Evolutionary conservation across 2,113 vertebrate species (phyloP).

Genomic region (Rissa tridactyla): DNA sequence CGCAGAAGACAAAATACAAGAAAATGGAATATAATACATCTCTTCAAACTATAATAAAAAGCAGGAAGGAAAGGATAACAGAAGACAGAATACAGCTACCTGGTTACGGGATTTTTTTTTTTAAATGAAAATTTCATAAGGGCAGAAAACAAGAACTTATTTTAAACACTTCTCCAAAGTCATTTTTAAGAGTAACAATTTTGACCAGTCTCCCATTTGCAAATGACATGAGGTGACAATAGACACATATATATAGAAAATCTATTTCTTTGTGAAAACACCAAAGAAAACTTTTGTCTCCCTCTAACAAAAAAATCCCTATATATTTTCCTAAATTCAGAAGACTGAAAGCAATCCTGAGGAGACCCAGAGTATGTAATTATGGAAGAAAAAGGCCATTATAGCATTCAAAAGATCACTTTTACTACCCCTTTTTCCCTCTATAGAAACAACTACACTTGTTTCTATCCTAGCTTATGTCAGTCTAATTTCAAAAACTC

Average conservation of each 20-base stretch:
- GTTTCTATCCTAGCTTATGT: background rate
- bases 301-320: background rate
- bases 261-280: background rate
- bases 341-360: background rate
- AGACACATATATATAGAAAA: background rate
- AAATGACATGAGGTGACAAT: background rate
- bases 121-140: background rate
- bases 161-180: background rate
- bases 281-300: background rate
- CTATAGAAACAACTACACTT: background rate
- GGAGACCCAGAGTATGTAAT: background rate
- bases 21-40: background rate
- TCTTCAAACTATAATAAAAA: background rate
- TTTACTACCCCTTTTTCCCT: background rate
- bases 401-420: background rate
- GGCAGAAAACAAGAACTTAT: background rate
- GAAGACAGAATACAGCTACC: background rate
- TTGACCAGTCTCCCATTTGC: background rate
- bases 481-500: background rate
- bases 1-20: background rate
- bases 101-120: background rate
- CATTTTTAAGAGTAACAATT: background rate
- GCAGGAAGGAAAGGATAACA: background rate
- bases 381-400: background rate
- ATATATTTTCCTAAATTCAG: background rate